Evolutionary conservation across 2,113 vertebrate genomes (phyloP).

Genomic region (Sturnira hondurensis): DNA sequence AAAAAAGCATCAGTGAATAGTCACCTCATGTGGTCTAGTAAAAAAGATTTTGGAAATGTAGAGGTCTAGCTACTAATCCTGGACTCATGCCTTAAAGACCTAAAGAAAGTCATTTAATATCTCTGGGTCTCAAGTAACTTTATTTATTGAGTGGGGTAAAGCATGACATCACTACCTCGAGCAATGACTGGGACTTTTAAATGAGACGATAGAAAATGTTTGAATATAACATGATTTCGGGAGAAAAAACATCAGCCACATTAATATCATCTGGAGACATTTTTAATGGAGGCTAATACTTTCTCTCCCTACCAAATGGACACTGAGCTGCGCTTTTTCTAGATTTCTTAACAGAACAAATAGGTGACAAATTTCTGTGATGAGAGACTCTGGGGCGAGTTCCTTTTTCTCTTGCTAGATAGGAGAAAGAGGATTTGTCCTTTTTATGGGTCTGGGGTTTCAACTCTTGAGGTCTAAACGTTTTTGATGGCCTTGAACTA

Average conservation of each 20-base stretch:
- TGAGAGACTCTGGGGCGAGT: constrained; percentile 29
- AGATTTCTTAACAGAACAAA: constrained; percentile 44
- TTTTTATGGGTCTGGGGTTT: constrained; percentile 54
- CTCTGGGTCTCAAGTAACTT: constrained; percentile 7
- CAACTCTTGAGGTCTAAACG: constrained; percentile 56
- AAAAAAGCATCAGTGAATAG: not conserved
- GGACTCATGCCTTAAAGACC: not conserved
- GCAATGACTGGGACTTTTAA: constrained; percentile 6
- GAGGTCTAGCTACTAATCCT: not conserved
- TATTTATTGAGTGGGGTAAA: constrained; percentile 11
- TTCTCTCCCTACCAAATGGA: constrained; percentile 17
- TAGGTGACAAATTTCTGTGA: constrained; percentile 8
- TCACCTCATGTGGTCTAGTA: not conserved
- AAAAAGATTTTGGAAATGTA: constrained; percentile 12
- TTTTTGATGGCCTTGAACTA: constrained; percentile 73
- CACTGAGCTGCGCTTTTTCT: not conserved
- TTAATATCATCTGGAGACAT: constrained; percentile 30
- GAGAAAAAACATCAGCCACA: not conserved
- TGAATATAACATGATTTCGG: not conserved
- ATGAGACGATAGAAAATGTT: constrained; percentile 22
- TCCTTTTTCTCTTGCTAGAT: constrained; percentile 46
- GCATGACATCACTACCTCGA: constrained; percentile 6
- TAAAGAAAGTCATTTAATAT: constrained; percentile 7
- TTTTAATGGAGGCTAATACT: constrained; percentile 40
- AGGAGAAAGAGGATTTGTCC: constrained; percentile 47